A percentile compares a stretch with the other conserved stretches of the same genome.
Conservation (phyloP, 2,797 vertebrate species). For the Merluccius polli region DNA sequence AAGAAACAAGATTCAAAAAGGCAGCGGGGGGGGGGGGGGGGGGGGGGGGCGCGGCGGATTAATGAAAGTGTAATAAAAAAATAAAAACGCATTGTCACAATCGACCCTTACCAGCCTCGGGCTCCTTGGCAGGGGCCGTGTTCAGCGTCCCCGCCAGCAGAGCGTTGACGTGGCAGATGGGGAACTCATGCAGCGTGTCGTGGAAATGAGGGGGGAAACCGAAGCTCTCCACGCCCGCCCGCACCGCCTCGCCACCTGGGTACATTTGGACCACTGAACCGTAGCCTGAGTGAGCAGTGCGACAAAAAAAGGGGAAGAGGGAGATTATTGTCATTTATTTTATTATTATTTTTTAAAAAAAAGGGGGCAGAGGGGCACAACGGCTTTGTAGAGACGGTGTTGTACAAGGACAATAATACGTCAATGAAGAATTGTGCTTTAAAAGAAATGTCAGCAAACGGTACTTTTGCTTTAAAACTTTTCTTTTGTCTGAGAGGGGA, state of each 20-base stretch:
- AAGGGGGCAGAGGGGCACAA: constrained; percentile 15
- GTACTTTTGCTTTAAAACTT: too few relatives aligned
- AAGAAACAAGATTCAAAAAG: background rate
- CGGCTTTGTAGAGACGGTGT: background rate
- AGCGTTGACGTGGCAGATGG: constrained; percentile 87
- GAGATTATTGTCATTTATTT: background rate
- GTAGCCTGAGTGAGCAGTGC: constrained; percentile 71
- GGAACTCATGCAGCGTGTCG: constrained; percentile 85
- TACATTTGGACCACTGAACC: constrained; percentile 95
- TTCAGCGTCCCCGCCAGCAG: constrained; percentile 82
- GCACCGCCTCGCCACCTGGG: constrained; percentile 85
- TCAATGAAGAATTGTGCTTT: background rate
- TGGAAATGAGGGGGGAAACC: constrained; percentile 89
- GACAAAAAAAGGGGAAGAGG: constrained; percentile 3
- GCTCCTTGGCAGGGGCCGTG: constrained; percentile 48
- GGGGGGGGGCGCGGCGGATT: background rate
- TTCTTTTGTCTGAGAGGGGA: background rate
- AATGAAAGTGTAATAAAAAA: background rate
- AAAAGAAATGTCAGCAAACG: background rate
- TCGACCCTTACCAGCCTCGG: constrained; percentile 33
- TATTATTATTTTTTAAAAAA: background rate
- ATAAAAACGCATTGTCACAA: background rate
- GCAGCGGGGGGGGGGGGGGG: too few relatives aligned
- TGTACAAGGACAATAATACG: background rate
- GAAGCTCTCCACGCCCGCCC: constrained; percentile 88